phyloP scores from a whole-genome alignment of 1,140 invertebrate genomes.

The Schlechtendalia chinensis region DNA sequence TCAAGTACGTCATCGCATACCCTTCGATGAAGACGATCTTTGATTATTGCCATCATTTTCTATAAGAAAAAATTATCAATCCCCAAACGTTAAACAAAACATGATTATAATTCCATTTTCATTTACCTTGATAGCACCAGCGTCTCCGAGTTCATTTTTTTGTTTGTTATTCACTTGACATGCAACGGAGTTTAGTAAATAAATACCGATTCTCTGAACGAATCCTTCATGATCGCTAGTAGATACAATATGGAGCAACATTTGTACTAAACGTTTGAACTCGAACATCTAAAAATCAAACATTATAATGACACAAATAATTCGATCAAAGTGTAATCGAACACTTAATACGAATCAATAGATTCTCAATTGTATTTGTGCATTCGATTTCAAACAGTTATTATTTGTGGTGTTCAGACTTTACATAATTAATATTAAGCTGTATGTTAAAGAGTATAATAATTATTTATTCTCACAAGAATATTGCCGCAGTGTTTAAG shows the following conservation, averaged over 20 bases:
- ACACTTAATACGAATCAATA: neutral
- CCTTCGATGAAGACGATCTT: constrained; percentile 68
- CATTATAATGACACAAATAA: constrained; percentile 49
- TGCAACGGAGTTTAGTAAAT: constrained; percentile 89
- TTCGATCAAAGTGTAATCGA: too few relatives aligned
- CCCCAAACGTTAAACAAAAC: neutral
- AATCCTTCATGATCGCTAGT: constrained; percentile 82
- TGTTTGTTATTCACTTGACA: constrained; percentile 93
- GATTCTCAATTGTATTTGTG: too few relatives aligned
- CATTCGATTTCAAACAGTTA: too few relatives aligned
- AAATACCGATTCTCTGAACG: constrained; percentile 91
- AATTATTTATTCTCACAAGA: too few relatives aligned
- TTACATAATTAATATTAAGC: too few relatives aligned
- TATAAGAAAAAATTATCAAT: constrained; percentile 56
- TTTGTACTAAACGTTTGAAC: constrained; percentile 81
- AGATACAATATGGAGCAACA: constrained; percentile 79
- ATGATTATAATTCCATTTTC: neutral
- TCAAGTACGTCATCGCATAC: constrained; percentile 94
- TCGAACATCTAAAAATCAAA: constrained; percentile 74
- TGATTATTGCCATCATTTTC: constrained; percentile 84
- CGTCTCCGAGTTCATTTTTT: constrained; percentile 83
- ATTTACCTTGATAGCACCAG: constrained; percentile 80
- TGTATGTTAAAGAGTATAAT: too few relatives aligned
- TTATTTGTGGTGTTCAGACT: too few relatives aligned
- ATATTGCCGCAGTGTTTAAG: too few relatives aligned